Conservation (phyloP, 2,113 vertebrate species). For the Galbula dea region DNA sequence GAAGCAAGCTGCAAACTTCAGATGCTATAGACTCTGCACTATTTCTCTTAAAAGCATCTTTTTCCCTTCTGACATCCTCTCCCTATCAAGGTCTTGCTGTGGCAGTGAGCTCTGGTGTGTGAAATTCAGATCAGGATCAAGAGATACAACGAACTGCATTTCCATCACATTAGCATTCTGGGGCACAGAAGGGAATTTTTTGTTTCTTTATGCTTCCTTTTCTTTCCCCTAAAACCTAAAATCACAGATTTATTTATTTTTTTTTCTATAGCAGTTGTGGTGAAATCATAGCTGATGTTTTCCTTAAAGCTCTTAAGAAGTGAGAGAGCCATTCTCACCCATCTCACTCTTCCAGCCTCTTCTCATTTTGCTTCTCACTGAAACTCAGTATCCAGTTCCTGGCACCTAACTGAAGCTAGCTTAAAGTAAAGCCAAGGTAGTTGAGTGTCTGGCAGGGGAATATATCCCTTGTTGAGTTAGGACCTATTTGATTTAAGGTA, state of each 20-base stretch:
- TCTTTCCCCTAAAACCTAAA: background rate
- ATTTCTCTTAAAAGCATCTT: background rate
- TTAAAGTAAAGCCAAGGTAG: background rate
- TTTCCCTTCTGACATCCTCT: background rate
- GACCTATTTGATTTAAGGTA: conserved; percentile 12
- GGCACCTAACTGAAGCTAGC: background rate
- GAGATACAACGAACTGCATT: background rate
- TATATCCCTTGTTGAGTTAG: background rate
- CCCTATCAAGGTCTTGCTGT: background rate
- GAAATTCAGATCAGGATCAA: background rate
- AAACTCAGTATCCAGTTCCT: background rate
- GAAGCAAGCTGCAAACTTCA: background rate
- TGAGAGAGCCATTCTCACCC: background rate
- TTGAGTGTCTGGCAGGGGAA: background rate
- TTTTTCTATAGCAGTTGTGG: background rate
- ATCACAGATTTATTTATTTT: background rate
- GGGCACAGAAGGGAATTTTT: background rate
- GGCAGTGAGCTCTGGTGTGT: background rate
- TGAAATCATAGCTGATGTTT: background rate
- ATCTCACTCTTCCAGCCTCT: background rate
- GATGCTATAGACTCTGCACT: background rate
- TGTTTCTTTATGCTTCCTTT: background rate
- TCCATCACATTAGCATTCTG: background rate
- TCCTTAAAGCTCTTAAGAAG: background rate
- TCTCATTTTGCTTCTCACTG: background rate